Percentiles rank a stretch among this genome's conserved stretches.
These are phyloP conservation scores for Danionella dracula DNA, from an alignment of 2,797 vertebrate species.

Conservation along the genomic window DNA sequence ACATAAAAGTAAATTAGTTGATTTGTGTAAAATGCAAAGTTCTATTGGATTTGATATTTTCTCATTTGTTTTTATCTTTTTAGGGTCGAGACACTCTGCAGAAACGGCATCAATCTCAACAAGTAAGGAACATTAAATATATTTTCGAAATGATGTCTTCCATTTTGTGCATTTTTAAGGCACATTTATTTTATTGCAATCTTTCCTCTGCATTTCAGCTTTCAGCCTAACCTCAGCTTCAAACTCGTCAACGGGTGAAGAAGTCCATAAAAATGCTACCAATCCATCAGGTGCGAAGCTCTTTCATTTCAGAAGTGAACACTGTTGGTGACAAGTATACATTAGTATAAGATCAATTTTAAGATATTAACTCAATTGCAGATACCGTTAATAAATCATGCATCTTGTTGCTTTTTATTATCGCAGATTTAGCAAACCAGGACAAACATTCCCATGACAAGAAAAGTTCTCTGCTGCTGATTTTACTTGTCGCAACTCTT, in stretches of 20 bases:
- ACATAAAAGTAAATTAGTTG: background rate
- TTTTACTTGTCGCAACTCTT: constrained; percentile 77
- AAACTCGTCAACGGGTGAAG: background rate
- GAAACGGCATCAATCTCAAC: background rate
- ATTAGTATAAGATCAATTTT: too few relatives aligned
- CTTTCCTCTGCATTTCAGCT: constrained; percentile 18
- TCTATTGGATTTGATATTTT: background rate
- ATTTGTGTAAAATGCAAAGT: background rate
- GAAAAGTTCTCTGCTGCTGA: constrained; percentile 61
- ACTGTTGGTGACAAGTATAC: too few relatives aligned
- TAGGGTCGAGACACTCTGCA: background rate
- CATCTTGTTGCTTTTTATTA: background rate
- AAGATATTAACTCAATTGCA: too few relatives aligned
- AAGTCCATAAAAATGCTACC: background rate
- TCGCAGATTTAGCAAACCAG: background rate
- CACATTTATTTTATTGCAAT: background rate
- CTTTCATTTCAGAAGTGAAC: too few relatives aligned
- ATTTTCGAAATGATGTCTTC: background rate
- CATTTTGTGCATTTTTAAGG: background rate
- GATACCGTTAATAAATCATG: background rate
- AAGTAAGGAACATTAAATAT: background rate
- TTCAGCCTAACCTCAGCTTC: background rate
- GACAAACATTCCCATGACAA: background rate
- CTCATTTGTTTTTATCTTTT: background rate
- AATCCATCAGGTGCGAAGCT: background rate